phyloP scores from a whole-genome alignment of 2,888 invertebrate species.

The Dryobota labecula region DNA sequence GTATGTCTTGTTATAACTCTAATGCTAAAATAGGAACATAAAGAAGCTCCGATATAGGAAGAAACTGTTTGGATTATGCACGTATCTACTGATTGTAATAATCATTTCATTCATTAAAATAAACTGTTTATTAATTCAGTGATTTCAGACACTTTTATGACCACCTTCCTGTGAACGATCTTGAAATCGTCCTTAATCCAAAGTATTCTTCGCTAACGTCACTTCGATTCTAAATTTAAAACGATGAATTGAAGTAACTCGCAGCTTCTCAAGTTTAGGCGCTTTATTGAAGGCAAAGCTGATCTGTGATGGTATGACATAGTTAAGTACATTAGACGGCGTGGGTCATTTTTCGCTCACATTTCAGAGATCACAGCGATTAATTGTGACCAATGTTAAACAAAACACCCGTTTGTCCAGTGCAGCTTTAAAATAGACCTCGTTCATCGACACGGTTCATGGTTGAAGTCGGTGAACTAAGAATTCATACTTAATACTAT shows the following conservation, averaged over 20 bases:
- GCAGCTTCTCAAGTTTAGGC: conserved; percentile 78
- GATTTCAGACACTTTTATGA: conserved; percentile 32
- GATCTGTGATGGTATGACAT: conserved; percentile 89
- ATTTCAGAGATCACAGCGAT: conserved; percentile 68
- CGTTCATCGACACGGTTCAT: conserved; percentile 55
- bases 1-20: conserved; percentile 56
- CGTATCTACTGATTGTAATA: conserved; percentile 31
- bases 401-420: conserved; percentile 69
- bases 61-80: conserved; percentile 64
- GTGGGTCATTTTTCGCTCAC: conserved; percentile 77
- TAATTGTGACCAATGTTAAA: conserved; percentile 72
- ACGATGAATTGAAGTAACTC: conserved; percentile 63
- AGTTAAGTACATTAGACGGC: conserved; percentile 86
- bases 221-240: conserved; percentile 54
- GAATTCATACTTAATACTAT: conserved; percentile 46
- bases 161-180: conserved; percentile 38
- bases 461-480: conserved; percentile 45
- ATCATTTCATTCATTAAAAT: conserved; percentile 29
- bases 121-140: conserved; percentile 25
- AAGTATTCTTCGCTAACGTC: conserved; percentile 59
- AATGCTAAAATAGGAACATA: conserved; percentile 60
- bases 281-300: conserved; percentile 86
- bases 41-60: conserved; percentile 67
- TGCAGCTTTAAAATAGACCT: conserved; percentile 73
- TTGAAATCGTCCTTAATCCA: conserved; percentile 62